Evolutionary conservation across 2,888 invertebrate genomes (phyloP), one percentile per base, ranked within the genome.

Genomic region (Cataglyphis rosenhaueri): DNA sequence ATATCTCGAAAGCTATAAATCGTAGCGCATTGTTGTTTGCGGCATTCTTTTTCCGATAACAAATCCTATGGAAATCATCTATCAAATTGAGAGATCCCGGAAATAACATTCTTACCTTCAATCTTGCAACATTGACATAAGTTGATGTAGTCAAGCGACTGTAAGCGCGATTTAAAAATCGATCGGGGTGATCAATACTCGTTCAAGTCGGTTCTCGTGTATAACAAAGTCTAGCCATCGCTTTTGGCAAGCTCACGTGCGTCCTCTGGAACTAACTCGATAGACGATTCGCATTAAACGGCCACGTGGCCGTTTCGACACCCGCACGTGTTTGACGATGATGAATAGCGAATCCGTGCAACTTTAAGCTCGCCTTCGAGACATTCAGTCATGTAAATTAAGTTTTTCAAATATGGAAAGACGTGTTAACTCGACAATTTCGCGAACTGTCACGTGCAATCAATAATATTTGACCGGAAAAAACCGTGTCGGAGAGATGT

Each of bases 241-340:
- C 59, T 87, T 86, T 82, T 82, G 78, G 82, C 61, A 44, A 57
- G 61, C 76, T 89, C 88, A 86, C 85, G 87, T 89, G 85, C 82
- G 78, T 81, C 52, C 81, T 70, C 57, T 68, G 41, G 64, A 48
- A 10, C 62, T 64, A 82, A 82, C 65, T 70, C 78, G 64, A 44
- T 59, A 44, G 66, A 35, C 41, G 71, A 83, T 35, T 48, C 35
- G 73, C 57, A 35, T 65, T 15, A 68, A 65, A 74, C 55, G 18
- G 70, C 85, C 90, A 90, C 90, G 87, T 88, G 89, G 83, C 85
- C 71, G 78, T 32, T 32, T 44, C 44, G 59, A 32, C 65, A 38
- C 57, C 79, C 66, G 85, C 88, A 89, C 88, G 89, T 87, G 88
- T 86, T 75, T 32, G 83, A 83, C 76, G 68, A 32, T 65, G 71